Percentiles rank a stretch among this genome's conserved stretches.
phyloP scores from a whole-genome alignment of 1,140 invertebrate species.

The Pogonomyrmex barbatus region DNA sequence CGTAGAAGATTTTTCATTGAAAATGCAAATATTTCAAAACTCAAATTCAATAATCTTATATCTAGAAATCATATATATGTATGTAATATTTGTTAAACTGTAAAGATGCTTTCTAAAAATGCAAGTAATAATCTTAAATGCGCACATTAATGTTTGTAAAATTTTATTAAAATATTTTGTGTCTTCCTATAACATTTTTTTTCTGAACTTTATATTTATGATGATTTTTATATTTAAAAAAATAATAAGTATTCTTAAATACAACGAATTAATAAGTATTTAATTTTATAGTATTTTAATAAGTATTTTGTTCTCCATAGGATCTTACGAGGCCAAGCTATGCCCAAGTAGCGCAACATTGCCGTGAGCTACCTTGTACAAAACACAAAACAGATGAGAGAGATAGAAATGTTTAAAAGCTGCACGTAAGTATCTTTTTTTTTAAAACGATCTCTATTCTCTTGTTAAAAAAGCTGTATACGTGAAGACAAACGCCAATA shows the following conservation, averaged over 20 bases:
- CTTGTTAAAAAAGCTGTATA: not conserved
- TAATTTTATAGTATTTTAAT: too few relatives aligned
- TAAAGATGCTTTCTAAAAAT: not conserved
- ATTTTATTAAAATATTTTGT: slow-evolving; percentile 13
- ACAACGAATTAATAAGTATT: slow-evolving; percentile 40
- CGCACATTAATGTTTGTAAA: not conserved
- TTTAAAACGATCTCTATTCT: not conserved
- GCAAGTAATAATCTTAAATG: not conserved
- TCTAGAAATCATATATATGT: not conserved
- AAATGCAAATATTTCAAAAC: not conserved
- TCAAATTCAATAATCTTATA: not conserved
- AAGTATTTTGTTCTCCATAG: slow-evolving; percentile 74
- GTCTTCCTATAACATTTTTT: not conserved
- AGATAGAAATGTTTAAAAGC: slow-evolving; percentile 84
- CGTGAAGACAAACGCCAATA: not conserved
- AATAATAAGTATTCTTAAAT: not conserved
- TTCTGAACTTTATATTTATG: not conserved
- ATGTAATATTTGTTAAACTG: not conserved
- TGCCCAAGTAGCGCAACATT: slow-evolving; percentile 93
- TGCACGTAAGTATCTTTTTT: slow-evolving; percentile 80
- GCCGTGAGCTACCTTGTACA: slow-evolving; percentile 87
- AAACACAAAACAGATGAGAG: slow-evolving; percentile 86
- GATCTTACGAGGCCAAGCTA: slow-evolving; percentile 91
- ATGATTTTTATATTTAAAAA: not conserved
- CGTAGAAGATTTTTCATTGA: not conserved